Conservation (phyloP, 2,888 invertebrate genomes). For the Eupsilia transversa region DNA sequence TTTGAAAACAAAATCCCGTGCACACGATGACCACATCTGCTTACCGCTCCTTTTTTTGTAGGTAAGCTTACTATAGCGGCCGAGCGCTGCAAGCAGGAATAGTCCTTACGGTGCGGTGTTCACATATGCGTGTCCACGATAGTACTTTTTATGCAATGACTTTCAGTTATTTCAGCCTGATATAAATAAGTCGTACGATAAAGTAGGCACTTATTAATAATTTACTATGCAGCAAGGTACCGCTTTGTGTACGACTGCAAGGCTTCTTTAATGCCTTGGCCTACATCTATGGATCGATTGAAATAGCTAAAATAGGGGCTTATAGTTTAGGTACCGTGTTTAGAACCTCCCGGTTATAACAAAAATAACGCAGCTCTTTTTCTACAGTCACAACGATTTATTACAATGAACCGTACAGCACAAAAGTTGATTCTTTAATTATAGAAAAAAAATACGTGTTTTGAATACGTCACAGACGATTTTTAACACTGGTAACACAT, state of each 20-base stretch:
- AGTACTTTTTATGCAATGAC: not conserved
- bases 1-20: too few relatives aligned
- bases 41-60: too few relatives aligned
- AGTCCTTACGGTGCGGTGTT: too few relatives aligned
- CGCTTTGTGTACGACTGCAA: constrained; percentile 46
- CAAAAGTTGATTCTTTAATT: constrained; percentile 3
- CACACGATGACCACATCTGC: too few relatives aligned
- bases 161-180: constrained; percentile 6
- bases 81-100: too few relatives aligned
- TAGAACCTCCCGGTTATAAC: not conserved
- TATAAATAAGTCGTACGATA: constrained; percentile 12
- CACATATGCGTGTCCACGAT: too few relatives aligned
- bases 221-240: constrained; percentile 11
- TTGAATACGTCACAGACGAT: constrained; percentile 7
- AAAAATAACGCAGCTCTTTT: not conserved
- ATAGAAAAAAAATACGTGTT: constrained; percentile 6
- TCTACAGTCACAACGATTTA: constrained; percentile 22
- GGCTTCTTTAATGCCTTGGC: constrained; percentile 57
- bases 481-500: constrained; percentile 27
- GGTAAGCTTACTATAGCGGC: too few relatives aligned
- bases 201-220: constrained; percentile 29
- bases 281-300: constrained; percentile 58
- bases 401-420: constrained; percentile 34
- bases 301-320: constrained; percentile 17
- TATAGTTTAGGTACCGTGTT: not conserved